Base-by-base conservation (phyloP, 2,888 invertebrate genomes). In the Drosophila parthenogenetica region DNA sequence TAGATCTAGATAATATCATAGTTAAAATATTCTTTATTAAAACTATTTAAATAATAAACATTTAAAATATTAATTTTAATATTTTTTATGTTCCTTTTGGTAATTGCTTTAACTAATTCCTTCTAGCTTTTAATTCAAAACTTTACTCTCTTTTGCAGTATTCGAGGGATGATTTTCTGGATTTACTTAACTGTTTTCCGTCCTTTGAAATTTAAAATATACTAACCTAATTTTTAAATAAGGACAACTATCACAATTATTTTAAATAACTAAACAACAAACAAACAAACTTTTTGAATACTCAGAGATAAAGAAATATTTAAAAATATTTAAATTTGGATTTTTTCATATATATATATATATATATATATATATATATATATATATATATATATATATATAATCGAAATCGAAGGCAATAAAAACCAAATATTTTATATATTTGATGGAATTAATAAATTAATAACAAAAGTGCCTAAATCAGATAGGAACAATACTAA, bases 381-480 rank as follows among this genome's bases (percentile, higher is more conserved):
- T 19, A 19, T 19, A 19, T 19, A 3, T 19, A 19, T 3, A 19
- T 19, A 19, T 19, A 19, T n/a, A 19, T 19, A 19, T 19, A 19
- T 19, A 29, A 8, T 29, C 29, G 29, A 29, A 29, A 29, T 8
- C 29, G 29, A 50, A 40, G 14, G 8, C 14, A 11, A 51, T 22
- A 22, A 22, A 22, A 22, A 22, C 2, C 14, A 22, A 16, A 39
- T 39, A 11, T 39, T 14, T 39, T 11, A 11, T 16, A 5, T 25
- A 53, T 25, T 39, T 35, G n/a, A 49, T 8, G n/a, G 17, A 35
- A 17, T 53, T 25, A 40, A 11, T 39, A 13, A 16, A 40, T 40
- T 17, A 45, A 13, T 13, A 35, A 35, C 35, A 13, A 35, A 82
- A 86, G 86, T 86, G 89, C 87, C 88, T 83, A 82, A 49, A 77